phyloP scores from a whole-genome alignment of 1,140 invertebrate species.

The Bombus superbus region DNA sequence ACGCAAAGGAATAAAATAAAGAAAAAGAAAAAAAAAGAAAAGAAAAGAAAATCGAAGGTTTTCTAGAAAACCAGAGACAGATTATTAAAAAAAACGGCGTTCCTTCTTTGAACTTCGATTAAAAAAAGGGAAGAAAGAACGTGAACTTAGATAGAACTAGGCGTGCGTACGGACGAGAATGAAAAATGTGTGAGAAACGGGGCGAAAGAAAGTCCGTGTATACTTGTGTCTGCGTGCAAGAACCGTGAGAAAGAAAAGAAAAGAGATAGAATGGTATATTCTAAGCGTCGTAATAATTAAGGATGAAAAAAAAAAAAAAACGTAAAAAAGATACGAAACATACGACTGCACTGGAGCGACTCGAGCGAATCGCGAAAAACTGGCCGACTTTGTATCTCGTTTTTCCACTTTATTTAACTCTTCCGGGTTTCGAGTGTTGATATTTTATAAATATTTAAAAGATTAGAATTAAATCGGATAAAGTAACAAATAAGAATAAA shows the following conservation, averaged over 20 bases:
- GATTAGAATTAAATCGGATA: not conserved
- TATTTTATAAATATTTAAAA: not conserved
- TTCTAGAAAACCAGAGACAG: not conserved
- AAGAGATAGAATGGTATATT: conserved; percentile 21
- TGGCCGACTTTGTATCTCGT: not conserved
- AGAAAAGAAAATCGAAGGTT: not conserved
- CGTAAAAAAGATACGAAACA: conserved; percentile 12
- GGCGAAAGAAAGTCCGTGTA: not conserved
- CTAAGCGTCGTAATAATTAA: conserved; percentile 62
- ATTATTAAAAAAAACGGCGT: not conserved
- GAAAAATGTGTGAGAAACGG: not conserved
- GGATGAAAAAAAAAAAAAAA: conserved; percentile 18
- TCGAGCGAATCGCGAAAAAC: conserved; percentile 54
- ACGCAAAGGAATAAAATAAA: not conserved
- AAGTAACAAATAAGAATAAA: not conserved
- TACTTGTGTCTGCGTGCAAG: conserved; percentile 6
- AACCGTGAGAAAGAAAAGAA: not conserved
- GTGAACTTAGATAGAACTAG: conserved; percentile 39
- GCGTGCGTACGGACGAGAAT: conserved; percentile 2
- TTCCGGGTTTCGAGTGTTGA: not conserved
- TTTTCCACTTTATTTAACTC: conserved; percentile 4
- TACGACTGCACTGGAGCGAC: conserved; percentile 54
- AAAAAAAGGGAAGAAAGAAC: not conserved
- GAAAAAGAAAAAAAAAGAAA: not conserved
- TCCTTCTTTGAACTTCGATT: not conserved